Evolutionary conservation across 1,140 invertebrate genomes (phyloP).

Genomic region (Tigriopus japonicus): DNA sequence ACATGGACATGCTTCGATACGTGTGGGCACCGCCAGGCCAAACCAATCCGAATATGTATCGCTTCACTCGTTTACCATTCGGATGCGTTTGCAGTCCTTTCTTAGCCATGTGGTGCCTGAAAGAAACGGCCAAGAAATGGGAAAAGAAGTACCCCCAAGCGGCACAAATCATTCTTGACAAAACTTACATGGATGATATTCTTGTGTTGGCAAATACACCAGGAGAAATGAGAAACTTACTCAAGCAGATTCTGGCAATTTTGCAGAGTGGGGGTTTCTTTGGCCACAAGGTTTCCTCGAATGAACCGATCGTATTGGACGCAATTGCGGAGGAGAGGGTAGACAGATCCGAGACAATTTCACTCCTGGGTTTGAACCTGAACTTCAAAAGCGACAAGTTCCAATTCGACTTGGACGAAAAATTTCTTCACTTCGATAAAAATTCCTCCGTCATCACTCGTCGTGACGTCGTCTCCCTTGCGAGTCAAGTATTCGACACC

Average conservation of each 20-base stretch:
- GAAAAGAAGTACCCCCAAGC: background rate
- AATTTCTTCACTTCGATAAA: background rate
- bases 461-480: too few species aligned
- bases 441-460: background rate
- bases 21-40: background rate
- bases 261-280: too few species aligned
- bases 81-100: background rate
- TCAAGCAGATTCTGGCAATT: too few species aligned
- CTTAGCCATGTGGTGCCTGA: background rate
- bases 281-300: background rate
- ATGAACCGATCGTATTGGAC: background rate
- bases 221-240: too few species aligned
- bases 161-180: background rate
- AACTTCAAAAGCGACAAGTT: background rate
- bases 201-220: background rate
- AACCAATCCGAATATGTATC: background rate
- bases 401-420: background rate
- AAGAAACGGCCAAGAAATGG: constrained; percentile 6
- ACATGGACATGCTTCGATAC: constrained; percentile 1
- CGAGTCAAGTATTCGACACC: too few species aligned
- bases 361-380: too few species aligned
- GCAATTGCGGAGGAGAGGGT: background rate
- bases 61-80: background rate
- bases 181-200: background rate
- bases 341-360: too few species aligned